These are phyloP conservation scores for Drosophila nebulosa DNA, from an alignment of 1,140 invertebrate species.

Conservation along the genomic window DNA sequence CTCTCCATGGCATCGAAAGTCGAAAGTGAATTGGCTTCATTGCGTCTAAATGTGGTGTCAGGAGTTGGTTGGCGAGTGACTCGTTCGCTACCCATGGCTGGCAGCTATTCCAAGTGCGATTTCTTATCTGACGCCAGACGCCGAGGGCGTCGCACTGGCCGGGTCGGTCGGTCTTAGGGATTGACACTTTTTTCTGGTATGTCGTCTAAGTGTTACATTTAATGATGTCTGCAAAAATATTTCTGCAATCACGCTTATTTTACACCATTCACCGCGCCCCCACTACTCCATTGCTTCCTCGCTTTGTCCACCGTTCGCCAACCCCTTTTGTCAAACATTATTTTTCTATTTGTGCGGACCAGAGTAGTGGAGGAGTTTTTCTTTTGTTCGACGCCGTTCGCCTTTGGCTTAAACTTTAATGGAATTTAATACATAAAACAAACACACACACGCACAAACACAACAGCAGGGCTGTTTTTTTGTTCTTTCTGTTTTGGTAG, in stretches of 20 bases:
- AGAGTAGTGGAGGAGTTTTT: constrained; percentile 41
- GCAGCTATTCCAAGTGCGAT: constrained; percentile 9
- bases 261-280: not conserved
- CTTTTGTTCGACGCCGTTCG: constrained; percentile 1
- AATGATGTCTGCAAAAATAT: constrained; percentile 70
- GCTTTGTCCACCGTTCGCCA: not conserved
- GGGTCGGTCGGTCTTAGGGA: constrained; percentile 6
- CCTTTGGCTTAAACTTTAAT: constrained; percentile 13
- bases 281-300: not conserved
- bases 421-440: constrained; percentile 42
- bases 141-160: not conserved
- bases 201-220: constrained; percentile 54
- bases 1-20: not conserved
- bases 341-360: not conserved
- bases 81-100: not conserved
- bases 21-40: constrained; percentile 68
- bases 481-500: constrained; percentile 33
- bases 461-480: not conserved
- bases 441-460: not conserved
- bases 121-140: constrained; percentile 35
- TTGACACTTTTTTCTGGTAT: constrained; percentile 56
- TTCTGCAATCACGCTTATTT: constrained; percentile 50
- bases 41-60: constrained; percentile 72
- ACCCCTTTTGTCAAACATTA: not conserved
- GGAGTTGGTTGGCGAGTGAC: constrained; percentile 18